Evolutionary conservation across 2,113 vertebrate species (phyloP).

Genomic region (Arenaria interpres): DNA sequence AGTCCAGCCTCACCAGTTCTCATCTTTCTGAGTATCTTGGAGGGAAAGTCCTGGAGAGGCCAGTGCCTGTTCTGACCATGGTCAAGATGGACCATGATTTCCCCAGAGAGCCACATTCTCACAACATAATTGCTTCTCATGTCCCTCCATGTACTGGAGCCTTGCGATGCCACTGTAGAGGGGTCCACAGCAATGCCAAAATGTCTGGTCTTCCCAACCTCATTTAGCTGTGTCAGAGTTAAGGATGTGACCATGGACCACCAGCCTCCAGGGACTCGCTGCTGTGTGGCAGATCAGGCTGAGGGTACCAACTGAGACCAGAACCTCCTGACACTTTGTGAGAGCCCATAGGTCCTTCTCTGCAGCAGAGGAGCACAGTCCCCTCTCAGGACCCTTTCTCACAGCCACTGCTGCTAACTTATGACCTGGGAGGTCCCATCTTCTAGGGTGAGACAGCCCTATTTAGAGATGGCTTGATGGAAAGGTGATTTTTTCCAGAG

Average conservation of each 20-base stretch:
- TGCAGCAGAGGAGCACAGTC: background rate
- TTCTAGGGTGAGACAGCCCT: background rate
- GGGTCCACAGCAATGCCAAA: background rate
- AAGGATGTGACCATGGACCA: background rate
- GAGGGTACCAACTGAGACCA: background rate
- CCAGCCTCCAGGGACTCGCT: accelerated
- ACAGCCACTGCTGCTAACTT: background rate
- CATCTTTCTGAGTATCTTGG: background rate
- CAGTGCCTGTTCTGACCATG: background rate
- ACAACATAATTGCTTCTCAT: background rate
- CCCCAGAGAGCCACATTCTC: background rate
- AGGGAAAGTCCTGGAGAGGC: background rate
- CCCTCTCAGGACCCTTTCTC: background rate
- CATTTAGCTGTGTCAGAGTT: background rate
- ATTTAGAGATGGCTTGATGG: background rate
- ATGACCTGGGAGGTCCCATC: background rate
- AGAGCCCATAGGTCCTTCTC: background rate
- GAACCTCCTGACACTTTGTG: background rate
- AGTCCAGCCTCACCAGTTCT: background rate
- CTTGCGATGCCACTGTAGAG: background rate
- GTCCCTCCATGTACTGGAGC: background rate
- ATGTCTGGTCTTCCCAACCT: background rate
- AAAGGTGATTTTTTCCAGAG: background rate
- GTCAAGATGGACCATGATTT: background rate
- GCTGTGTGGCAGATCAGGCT: background rate